Evolutionary conservation across 2,113 vertebrate species (phyloP).

Genomic region (Tragelaphus scriptus): DNA sequence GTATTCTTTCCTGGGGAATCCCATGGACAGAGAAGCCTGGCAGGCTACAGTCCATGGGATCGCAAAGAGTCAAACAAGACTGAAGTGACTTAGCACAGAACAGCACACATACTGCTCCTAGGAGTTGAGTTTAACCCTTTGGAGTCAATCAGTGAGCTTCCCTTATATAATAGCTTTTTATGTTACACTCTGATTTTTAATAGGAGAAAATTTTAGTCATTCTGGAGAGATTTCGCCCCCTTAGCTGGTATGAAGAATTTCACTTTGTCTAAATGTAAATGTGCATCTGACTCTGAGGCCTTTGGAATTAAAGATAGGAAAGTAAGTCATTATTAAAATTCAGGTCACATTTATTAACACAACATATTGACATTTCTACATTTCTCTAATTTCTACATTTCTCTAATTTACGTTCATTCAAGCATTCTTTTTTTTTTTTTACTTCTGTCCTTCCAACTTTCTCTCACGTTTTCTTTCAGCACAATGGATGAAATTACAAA

Average conservation of each 20-base stretch:
- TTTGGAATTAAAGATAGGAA: background rate
- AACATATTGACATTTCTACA: background rate
- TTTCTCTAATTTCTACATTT: background rate
- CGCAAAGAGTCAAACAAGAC: accelerated
- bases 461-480: background rate
- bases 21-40: background rate
- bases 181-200: too few relatives aligned
- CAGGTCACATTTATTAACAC: background rate
- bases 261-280: background rate
- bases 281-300: background rate
- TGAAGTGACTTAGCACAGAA: background rate
- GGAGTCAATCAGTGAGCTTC: background rate
- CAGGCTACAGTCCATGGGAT: background rate
- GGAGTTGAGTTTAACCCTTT: background rate
- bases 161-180: too few relatives aligned
- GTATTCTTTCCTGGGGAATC: background rate
- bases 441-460: background rate
- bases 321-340: background rate
- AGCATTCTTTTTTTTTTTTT: background rate
- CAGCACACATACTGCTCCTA: background rate
- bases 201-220: background rate
- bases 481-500: background rate
- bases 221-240: background rate
- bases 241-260: background rate
- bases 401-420: background rate